These are phyloP conservation scores for Ormyrus nitidulus DNA, from an alignment of 2,888 invertebrate species.

Conservation along the genomic window DNA sequence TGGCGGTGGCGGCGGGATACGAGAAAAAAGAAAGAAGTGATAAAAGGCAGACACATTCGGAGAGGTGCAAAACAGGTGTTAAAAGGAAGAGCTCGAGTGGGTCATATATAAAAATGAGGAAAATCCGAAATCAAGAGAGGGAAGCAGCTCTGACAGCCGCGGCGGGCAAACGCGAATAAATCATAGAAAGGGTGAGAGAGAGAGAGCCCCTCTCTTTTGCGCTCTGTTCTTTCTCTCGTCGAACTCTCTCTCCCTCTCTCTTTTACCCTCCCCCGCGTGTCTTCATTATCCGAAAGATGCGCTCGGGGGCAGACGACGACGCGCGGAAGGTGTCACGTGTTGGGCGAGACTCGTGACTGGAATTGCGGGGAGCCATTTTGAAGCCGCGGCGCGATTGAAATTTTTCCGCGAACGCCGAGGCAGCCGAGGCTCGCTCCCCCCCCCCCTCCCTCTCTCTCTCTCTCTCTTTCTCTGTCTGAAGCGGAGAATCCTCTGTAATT, in stretches of 20 bases:
- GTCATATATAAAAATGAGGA: not conserved
- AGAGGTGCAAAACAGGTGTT: not conserved
- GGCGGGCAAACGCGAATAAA: not conserved
- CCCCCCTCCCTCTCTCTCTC: too few species aligned
- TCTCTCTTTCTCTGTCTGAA: too few species aligned
- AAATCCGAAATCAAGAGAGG: not conserved
- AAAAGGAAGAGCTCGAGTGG: not conserved
- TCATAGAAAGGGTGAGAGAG: too few species aligned
- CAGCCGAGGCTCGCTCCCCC: not conserved
- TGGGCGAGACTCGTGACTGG: conserved; percentile 42
- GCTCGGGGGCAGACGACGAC: conserved; percentile 1
- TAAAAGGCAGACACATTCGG: not conserved
- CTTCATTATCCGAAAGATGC: conserved; percentile 29
- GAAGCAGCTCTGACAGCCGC: not conserved
- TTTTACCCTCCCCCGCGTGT: conserved; percentile 1
- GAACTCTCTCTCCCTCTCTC: too few species aligned
- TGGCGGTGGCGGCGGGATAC: too few species aligned
- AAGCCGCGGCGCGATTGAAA: conserved; percentile 40
- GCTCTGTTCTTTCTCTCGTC: too few species aligned
- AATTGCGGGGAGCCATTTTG: conserved; percentile 35
- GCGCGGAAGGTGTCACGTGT: conserved; percentile 38
- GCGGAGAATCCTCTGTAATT: too few species aligned
- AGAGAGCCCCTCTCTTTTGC: too few species aligned
- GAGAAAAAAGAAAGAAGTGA: not conserved
- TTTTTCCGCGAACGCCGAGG: conserved; percentile 39